Conservation (phyloP, 2,797 vertebrate species). For the Hephaestus fuliginosus region DNA sequence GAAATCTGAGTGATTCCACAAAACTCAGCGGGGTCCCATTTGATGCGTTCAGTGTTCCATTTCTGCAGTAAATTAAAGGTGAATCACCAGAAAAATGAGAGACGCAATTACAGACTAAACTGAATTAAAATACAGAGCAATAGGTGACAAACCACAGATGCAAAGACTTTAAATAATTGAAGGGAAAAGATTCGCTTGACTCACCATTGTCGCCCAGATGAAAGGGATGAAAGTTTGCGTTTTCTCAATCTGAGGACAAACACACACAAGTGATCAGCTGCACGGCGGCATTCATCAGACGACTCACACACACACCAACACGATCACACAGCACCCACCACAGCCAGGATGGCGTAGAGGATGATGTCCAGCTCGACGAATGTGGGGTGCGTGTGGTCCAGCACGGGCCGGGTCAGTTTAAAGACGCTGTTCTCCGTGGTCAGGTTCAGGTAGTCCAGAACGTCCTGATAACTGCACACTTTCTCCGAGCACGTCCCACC, state of each 20-base stretch:
- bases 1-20: conserved; percentile 76
- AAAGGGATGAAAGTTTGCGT: conserved; percentile 80
- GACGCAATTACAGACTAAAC: background rate
- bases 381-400: conserved; percentile 76
- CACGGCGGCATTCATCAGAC: background rate
- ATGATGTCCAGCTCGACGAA: conserved; percentile 66
- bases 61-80: conserved; percentile 44
- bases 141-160: background rate
- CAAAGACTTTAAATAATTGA: background rate
- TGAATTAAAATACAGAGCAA: background rate
- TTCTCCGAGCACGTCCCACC: conserved; percentile 35
- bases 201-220: conserved; percentile 72
- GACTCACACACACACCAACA: background rate
- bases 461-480: conserved; percentile 80
- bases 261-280: background rate
- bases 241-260: conserved; percentile 77
- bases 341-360: conserved; percentile 75
- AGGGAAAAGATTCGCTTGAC: conserved; percentile 5
- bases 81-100: background rate
- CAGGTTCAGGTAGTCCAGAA: conserved; percentile 82
- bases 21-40: conserved; percentile 77
- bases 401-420: conserved; percentile 75
- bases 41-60: conserved; percentile 76
- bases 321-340: conserved; percentile 64
- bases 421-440: conserved; percentile 55